These are phyloP conservation scores for Abscondita cerata DNA, from an alignment of 2,888 invertebrate species.

Conservation along the genomic window DNA sequence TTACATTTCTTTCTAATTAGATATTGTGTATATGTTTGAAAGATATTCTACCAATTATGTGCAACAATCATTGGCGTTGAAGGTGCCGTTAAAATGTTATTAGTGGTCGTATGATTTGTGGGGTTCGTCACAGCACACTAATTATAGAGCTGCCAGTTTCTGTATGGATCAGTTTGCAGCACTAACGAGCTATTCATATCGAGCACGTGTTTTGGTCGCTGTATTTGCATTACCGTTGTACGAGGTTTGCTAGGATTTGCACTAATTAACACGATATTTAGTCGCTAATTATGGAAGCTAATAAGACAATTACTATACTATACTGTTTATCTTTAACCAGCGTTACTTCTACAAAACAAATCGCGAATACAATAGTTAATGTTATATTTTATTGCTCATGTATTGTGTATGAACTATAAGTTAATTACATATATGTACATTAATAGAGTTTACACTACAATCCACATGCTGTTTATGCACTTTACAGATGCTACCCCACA, in stretches of 20 bases:
- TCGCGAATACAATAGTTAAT: no score
- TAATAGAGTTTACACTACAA: no score
- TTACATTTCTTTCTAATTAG: no score
- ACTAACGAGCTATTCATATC: slow-evolving; percentile 44
- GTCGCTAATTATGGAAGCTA: slow-evolving; percentile 27
- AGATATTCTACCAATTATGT: slow-evolving; percentile 30
- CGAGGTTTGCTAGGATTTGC: slow-evolving; percentile 27
- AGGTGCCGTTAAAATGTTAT: slow-evolving; percentile 31
- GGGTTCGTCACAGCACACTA: slow-evolving; percentile 31
- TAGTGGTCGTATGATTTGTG: slow-evolving; percentile 34
- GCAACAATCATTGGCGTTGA: slow-evolving; percentile 18
- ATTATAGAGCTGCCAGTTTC: slow-evolving; percentile 33
- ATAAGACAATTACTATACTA: slow-evolving; percentile 19
- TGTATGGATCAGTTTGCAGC: slow-evolving; percentile 36
- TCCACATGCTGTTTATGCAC: no score
- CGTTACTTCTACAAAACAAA: no score
- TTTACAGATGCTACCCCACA: no score
- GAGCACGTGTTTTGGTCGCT: slow-evolving; percentile 37
- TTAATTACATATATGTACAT: no score
- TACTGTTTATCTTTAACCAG: not conserved
- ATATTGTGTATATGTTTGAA: not conserved
- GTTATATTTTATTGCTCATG: no score
- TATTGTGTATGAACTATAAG: no score
- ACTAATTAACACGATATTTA: slow-evolving; percentile 33
- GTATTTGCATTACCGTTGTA: slow-evolving; percentile 30